Base-by-base conservation (phyloP, 2,797 vertebrate genomes). In the Sphenopsis melanotis region DNA sequence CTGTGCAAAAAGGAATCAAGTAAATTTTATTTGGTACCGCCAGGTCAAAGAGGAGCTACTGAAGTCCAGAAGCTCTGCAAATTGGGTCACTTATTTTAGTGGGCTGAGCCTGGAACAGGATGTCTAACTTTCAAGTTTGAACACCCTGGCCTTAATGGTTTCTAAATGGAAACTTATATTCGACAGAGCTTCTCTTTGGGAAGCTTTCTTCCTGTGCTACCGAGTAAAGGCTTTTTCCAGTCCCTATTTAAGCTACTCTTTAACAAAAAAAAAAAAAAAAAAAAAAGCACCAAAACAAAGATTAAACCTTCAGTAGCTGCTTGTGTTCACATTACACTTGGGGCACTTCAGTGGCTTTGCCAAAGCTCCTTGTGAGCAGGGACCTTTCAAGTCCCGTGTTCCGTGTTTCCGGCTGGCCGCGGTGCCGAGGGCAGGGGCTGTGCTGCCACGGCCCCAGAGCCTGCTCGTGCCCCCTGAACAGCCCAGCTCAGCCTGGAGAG, bases 61-160 rank as follows among this genome's bases (percentile, higher is more conserved):
- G 5, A 78, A 90, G 75, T 81, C 75, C 68, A 85, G 89, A 76
- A 92, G 69, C 79, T 86, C 59, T 90, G 55, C 52, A 84, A 96
- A 95, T 49, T 93, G 63, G 92, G 94, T 97, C 95, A 93, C 78
- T 96, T 92, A 95, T 97, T 97, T 95, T 84, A 94, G 83, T 3
- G 41, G 83, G 44, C 89, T 81, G 84, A 94, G 85, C 77, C 71
- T 91, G 92, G 92, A 95, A 95, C 94, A 96, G 95, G 92, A 91
- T 89, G 91, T 93, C 77, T 86, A 49, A 91, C 89, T 95, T 96
- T 93, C 69, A 96, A 87, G 50, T 94, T 68, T 83, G 87, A 97
- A 81, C 89, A 83, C 12, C 2, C 47, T 76, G 85, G 87, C 76
- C 89, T 95, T 93, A 96, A 87, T 94, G 89, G 85, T 81, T 91